phyloP scores from a whole-genome alignment of 2,888 invertebrate genomes.

The Esperia sulphurella region DNA sequence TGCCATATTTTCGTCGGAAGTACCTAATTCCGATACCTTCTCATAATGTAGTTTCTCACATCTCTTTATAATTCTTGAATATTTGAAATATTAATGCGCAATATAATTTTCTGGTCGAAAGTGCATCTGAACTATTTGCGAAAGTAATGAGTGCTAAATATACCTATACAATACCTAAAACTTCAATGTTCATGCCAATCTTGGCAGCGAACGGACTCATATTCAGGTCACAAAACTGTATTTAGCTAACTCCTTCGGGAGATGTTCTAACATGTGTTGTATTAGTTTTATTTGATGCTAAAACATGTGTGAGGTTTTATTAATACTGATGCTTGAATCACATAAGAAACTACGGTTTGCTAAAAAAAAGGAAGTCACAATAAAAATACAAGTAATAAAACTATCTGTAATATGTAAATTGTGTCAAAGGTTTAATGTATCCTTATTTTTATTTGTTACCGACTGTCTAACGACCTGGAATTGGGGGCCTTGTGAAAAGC shows the following conservation, averaged over 20 bases:
- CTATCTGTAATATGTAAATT: too few species aligned
- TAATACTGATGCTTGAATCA: too few species aligned
- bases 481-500: too few species aligned
- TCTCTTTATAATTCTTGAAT: background rate
- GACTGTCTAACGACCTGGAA: too few species aligned
- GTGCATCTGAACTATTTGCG: background rate
- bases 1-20: too few species aligned
- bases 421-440: too few species aligned
- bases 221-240: slow-evolving; percentile 55
- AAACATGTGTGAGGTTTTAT: slow-evolving; percentile 4
- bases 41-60: background rate
- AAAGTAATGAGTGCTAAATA: slow-evolving; percentile 27
- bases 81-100: background rate
- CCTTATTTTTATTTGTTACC: too few species aligned
- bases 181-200: slow-evolving; percentile 48
- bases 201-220: slow-evolving; percentile 48
- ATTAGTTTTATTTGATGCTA: background rate
- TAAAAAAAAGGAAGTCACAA: too few species aligned
- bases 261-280: background rate
- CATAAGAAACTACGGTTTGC: too few species aligned
- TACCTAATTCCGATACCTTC: too few species aligned
- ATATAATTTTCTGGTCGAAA: too few species aligned
- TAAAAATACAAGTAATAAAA: too few species aligned
- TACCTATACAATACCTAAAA: slow-evolving; percentile 31
- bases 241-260: slow-evolving; percentile 27